Evolutionary conservation across 2,888 invertebrate species (phyloP), one percentile per base, ranked within the genome.

Genomic region (Phyllotreta striolata): DNA sequence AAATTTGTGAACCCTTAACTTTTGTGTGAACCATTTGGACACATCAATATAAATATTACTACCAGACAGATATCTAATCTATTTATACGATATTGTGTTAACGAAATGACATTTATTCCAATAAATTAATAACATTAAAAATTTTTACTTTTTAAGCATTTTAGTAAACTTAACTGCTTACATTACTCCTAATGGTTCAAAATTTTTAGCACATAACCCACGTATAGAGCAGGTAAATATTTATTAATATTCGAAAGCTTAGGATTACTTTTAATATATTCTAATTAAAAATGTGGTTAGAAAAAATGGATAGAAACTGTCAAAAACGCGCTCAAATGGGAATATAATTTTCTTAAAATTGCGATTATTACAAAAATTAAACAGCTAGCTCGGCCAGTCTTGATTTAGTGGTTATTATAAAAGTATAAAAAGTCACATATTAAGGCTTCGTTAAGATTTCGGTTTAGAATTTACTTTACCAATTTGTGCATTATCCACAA

Each of bases 361-460:
- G 24, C 24, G n/a, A 34, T 37, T 47, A 57, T 13, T 44, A 38
- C 9, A 13, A 57, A 57, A 57, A 57, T 57, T 47, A 47, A 37
- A 57, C 38, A 57, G 14, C 57, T 57, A 57, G 57, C 47, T 57
- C 47, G 39, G 56, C 57, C 57, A 57, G 57, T 57, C 47, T 47
- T 57, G 47, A 44, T 47, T 44, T 43, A 47, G 24, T 43, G 24
- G 24, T 52, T 52, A 52, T 69, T 74, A 74, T 72, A 74, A 74
- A 74, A 73, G 73, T 74, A 74, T 70, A 74, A 73, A 73, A 72
- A 64, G 57, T 57, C 57, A 57, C 63, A 66, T 73, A 72, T 69
- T 73, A 71, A 71, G 64, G 66, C 63, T 67, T 66, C 55, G 12
- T 47, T 58, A 64, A 55, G 46, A 34, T 59, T 57, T 57, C 13